Percentiles rank a stretch among this genome's conserved stretches.
These are phyloP conservation scores for Enteromius anoplus DNA, from an alignment of 2,797 vertebrate genomes.

Conservation along the genomic window DNA sequence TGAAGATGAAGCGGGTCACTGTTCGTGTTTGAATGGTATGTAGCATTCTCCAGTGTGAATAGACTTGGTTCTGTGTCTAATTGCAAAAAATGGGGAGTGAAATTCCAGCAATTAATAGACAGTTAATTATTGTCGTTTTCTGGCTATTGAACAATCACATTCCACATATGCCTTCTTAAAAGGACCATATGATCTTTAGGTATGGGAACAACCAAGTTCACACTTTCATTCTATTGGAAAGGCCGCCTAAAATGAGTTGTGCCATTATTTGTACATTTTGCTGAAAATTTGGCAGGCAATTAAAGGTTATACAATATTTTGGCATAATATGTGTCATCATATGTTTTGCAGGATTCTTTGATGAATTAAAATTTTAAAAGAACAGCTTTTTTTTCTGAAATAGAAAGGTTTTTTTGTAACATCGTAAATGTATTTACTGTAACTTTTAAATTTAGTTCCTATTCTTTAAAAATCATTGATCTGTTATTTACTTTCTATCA, in stretches of 20 bases:
- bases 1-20: conserved; percentile 51
- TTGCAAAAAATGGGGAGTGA: conserved; percentile 41
- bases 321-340: neutral
- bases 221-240: neutral
- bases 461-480: neutral
- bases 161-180: neutral
- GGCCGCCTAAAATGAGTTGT: neutral
- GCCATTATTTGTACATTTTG: neutral
- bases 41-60: conserved; percentile 18
- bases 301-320: neutral
- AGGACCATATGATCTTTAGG: neutral
- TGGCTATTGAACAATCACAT: neutral
- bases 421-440: neutral
- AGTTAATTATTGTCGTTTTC: conserved; percentile 42
- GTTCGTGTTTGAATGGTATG: conserved; percentile 48
- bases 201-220: neutral
- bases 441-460: neutral
- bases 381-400: neutral
- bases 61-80: conserved; percentile 37
- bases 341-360: too few species aligned
- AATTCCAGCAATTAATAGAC: conserved; percentile 48
- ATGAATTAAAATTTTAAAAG: too few species aligned
- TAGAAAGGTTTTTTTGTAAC: neutral
- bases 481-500: neutral
- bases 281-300: neutral